Evolutionary conservation across 2,888 invertebrate genomes (phyloP).

Genomic region (Leptothorax acervorum): DNA sequence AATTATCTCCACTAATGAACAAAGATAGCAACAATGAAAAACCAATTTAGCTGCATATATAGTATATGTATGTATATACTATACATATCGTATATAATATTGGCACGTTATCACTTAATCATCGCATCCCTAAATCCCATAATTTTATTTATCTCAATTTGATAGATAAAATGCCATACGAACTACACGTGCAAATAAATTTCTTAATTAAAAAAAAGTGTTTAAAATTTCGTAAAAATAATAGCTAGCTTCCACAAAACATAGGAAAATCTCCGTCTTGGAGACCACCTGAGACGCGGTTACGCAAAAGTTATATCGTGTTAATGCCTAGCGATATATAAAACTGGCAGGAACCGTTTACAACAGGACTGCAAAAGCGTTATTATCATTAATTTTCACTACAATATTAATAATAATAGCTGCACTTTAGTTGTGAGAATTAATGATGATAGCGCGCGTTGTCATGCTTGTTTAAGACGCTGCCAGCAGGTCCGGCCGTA

Average conservation of each 20-base stretch:
- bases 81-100: background rate
- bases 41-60: conserved; percentile 12
- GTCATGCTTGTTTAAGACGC: conserved; percentile 46
- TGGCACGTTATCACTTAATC: background rate
- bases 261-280: conserved; percentile 1
- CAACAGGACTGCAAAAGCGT: conserved; percentile 59
- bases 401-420: conserved; percentile 39
- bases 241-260: background rate
- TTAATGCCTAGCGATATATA: conserved; percentile 26
- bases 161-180: background rate
- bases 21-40: conserved; percentile 31
- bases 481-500: background rate
- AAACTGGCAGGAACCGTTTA: conserved; percentile 41
- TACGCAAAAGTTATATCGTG: conserved; percentile 25
- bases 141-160: background rate
- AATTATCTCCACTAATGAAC: conserved; percentile 19
- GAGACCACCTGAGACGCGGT: conserved; percentile 52
- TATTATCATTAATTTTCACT: conserved; percentile 64
- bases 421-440: conserved; percentile 50
- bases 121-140: background rate
- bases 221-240: background rate
- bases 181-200: background rate
- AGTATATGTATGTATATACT: too few species aligned
- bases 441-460: conserved; percentile 63
- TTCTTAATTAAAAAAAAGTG: background rate